phyloP scores from a whole-genome alignment of 2,113 vertebrate genomes.

The Brienomyrus brachyistius region DNA sequence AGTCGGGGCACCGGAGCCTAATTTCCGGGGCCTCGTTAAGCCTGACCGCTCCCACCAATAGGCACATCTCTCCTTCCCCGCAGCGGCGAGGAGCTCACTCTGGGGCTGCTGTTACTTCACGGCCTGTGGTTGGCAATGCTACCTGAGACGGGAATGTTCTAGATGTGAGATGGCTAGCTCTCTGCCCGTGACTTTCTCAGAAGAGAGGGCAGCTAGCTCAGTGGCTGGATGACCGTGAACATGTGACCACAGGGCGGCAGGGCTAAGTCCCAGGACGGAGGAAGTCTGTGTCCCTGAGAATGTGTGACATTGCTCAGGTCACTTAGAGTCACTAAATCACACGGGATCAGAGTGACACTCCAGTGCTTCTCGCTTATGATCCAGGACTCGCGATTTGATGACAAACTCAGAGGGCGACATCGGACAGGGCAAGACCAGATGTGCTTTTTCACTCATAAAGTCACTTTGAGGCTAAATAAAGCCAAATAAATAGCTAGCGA shows the following conservation, averaged over 20 bases:
- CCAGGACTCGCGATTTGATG: not conserved
- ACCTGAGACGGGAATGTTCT: not conserved
- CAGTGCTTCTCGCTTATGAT: not conserved
- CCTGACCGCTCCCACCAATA: not conserved
- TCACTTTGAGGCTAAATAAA: not conserved
- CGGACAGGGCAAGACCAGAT: not conserved
- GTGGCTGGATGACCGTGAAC: not conserved
- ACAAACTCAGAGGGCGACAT: not conserved
- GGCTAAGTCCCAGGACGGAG: not conserved
- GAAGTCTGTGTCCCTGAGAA: not conserved
- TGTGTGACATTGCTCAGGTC: not conserved
- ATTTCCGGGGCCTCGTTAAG: not conserved
- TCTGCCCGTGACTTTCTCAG: not conserved
- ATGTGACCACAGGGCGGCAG: not conserved
- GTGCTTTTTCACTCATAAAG: not conserved
- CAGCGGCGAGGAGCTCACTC: not conserved
- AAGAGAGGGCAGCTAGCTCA: not conserved
- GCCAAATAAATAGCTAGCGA: not conserved
- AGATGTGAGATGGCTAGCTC: not conserved
- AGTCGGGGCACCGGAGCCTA: not conserved
- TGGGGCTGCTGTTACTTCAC: not conserved
- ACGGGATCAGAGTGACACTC: not conserved
- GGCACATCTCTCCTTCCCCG: not conserved
- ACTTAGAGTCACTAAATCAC: not conserved
- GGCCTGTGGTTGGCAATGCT: not conserved